Percentiles rank a stretch among this genome's conserved stretches.
Conservation (phyloP, 2,888 invertebrate genomes). For the Cheilosia grossa region DNA sequence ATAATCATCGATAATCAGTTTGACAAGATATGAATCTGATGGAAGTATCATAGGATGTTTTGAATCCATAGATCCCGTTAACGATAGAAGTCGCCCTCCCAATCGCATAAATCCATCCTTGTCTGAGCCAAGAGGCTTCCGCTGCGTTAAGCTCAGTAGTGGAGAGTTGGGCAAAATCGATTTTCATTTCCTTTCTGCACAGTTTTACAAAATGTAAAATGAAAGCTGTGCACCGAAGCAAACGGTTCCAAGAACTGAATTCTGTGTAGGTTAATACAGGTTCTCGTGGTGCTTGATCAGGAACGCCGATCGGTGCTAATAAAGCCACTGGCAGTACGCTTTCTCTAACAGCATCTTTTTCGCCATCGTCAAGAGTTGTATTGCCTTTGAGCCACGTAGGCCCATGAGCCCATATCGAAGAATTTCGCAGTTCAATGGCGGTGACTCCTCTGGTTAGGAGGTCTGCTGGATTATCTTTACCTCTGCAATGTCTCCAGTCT, state of each 20-base stretch:
- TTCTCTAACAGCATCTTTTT: not conserved
- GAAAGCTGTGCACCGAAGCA: constrained; percentile 28
- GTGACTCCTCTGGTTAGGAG: constrained; percentile 10
- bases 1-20: constrained; percentile 26
- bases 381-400: constrained; percentile 11
- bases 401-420: constrained; percentile 6
- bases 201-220: constrained; percentile 2
- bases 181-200: not conserved
- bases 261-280: constrained; percentile 13
- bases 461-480: too few relatives aligned
- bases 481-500: too few relatives aligned
- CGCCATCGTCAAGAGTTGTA: too few relatives aligned
- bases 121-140: constrained; percentile 34
- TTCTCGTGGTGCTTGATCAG: not conserved
- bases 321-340: constrained; percentile 7
- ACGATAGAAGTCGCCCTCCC: constrained; percentile 13
- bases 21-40: constrained; percentile 9
- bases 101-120: constrained; percentile 21
- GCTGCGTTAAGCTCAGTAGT: constrained; percentile 3
- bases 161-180: not conserved
- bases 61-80: not conserved
- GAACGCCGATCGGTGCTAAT: constrained; percentile 2
- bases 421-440: not conserved
- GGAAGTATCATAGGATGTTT: constrained; percentile 29
- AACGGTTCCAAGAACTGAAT: constrained; percentile 34